Evolutionary conservation across 2,797 vertebrate species (phyloP).

Genomic region (Myotis vivesi): DNA sequence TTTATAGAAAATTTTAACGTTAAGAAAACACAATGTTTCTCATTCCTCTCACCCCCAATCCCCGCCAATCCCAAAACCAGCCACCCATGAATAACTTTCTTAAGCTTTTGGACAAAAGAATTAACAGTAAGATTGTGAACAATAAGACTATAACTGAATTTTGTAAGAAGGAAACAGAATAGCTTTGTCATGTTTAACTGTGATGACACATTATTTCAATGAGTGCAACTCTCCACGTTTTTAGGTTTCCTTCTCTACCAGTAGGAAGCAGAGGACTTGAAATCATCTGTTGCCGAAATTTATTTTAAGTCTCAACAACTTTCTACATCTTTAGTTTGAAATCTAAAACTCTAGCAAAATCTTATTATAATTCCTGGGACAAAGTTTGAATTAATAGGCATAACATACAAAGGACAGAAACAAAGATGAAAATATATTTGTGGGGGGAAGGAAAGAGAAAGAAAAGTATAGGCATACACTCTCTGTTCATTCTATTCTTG

Average conservation of each 20-base stretch:
- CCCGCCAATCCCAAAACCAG: neutral
- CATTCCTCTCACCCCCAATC: neutral
- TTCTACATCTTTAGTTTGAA: neutral
- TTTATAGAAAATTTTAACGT: neutral
- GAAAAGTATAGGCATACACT: neutral
- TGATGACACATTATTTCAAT: neutral
- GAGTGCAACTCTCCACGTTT: neutral
- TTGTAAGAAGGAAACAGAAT: neutral
- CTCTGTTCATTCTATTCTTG: neutral
- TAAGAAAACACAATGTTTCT: neutral
- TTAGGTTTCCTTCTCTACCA: neutral
- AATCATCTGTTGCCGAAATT: neutral
- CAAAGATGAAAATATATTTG: neutral
- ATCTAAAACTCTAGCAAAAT: neutral
- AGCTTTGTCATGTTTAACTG: neutral
- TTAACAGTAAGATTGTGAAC: neutral
- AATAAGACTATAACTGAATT: neutral
- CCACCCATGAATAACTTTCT: neutral
- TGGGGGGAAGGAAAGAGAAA: neutral
- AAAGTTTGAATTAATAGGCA: neutral
- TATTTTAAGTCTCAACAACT: neutral
- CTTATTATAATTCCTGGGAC: neutral
- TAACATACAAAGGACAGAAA: neutral
- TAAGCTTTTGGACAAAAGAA: neutral
- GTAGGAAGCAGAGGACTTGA: neutral